phyloP scores from a whole-genome alignment of 2,888 invertebrate species.

The Drosophila stalkeri region DNA sequence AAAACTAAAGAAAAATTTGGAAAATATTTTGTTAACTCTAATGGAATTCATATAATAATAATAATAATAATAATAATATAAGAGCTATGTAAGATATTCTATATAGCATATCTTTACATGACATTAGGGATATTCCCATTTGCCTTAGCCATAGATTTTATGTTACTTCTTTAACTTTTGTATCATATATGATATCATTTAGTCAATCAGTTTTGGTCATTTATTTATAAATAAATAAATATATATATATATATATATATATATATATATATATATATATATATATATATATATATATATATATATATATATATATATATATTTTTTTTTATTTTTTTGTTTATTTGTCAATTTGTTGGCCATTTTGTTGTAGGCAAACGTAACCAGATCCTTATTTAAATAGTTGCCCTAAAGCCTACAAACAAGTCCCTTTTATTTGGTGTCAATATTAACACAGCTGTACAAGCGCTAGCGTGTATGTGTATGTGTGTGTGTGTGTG shows the following conservation, averaged over 20 bases:
- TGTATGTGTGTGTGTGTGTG: background rate
- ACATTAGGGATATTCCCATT: background rate
- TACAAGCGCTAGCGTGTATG: background rate
- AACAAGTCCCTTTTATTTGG: constrained; percentile 21
- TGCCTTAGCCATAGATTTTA: background rate
- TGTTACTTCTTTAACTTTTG: background rate
- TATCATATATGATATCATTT: background rate
- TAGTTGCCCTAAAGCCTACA: constrained; percentile 39
- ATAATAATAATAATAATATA: too few species aligned
- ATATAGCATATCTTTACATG: background rate
- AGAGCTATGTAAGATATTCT: too few species aligned
- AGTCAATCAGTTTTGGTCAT: background rate
- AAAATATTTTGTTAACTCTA: too few species aligned
- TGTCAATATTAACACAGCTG: constrained; percentile 53
- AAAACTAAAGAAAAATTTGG: too few species aligned
- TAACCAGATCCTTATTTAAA: constrained; percentile 45
- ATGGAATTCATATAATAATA: too few species aligned
- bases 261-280: too few species aligned
- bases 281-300: too few species aligned
- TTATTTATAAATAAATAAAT: too few species aligned
- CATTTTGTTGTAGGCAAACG: constrained; percentile 35
- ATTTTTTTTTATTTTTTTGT: background rate
- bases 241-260: too few species aligned
- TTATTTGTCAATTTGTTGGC: constrained; percentile 37
- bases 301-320: background rate